Conservation (phyloP, 1,140 invertebrate species). For the Drosophila trapezifrons region DNA sequence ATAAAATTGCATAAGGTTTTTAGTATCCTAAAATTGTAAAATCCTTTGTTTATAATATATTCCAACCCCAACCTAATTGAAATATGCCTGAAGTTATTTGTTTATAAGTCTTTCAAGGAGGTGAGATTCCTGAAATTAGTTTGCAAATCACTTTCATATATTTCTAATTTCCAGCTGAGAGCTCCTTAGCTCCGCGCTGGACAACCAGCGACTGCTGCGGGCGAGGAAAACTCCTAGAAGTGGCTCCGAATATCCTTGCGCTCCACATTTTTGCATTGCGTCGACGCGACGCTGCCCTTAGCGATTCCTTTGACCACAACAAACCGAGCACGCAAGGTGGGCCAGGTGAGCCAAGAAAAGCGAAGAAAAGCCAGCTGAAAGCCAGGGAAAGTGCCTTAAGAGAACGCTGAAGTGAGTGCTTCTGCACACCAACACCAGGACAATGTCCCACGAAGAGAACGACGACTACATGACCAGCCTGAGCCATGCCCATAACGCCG, state of each 20-base stretch:
- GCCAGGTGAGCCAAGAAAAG: slow-evolving; percentile 3
- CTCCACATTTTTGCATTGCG: slow-evolving; percentile 41
- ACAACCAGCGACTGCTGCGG: slow-evolving; percentile 39
- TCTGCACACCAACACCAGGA: slow-evolving; percentile 41
- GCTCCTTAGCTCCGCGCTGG: slow-evolving; percentile 21
- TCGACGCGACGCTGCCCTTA: slow-evolving; percentile 66
- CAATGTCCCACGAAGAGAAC: slow-evolving; percentile 76
- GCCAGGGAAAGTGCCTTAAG: slow-evolving; percentile 50
- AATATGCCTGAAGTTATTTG: background rate
- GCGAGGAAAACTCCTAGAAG: slow-evolving; percentile 3
- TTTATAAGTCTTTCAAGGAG: background rate
- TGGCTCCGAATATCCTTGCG: background rate
- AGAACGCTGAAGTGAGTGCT: slow-evolving; percentile 33
- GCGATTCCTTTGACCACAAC: slow-evolving; percentile 73
- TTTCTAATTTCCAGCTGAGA: slow-evolving; percentile 20
- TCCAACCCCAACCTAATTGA: background rate
- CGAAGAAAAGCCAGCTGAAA: background rate
- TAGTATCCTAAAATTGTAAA: background rate
- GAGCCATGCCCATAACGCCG: slow-evolving; percentile 42
- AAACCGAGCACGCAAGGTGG: slow-evolving; percentile 67
- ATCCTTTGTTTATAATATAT: background rate
- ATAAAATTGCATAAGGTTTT: background rate
- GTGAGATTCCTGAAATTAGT: background rate
- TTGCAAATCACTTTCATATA: slow-evolving; percentile 1
- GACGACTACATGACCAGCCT: slow-evolving; percentile 60